Base-by-base conservation (phyloP, 2,888 invertebrate genomes). In the Villa cingulata region DNA sequence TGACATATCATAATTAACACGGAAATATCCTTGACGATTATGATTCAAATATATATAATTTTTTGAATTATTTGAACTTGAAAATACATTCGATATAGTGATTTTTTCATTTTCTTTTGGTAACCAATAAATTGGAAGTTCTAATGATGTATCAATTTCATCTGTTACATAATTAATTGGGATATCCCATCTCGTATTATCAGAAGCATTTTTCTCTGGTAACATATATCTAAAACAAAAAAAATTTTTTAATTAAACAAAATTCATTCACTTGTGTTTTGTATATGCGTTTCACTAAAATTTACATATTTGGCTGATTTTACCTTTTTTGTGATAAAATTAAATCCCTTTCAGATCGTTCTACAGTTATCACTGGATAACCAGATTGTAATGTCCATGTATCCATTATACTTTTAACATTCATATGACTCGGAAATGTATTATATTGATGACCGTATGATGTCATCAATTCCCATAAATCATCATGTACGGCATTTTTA, bases 351-450 rank as follows among this genome's bases (percentile, higher is more conserved):
- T 59, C 63, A 53, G 73, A 69, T 16, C 76, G 68, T 20, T 61
- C 62, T 1, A 75, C 75, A 19, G 70, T 74, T 2, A 84, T 63
- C 1, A 82, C 74, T 0, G 84, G 84, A 63, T 77, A 83, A 3
- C 83, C 83, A 14, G 79, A 72, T 57, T 81, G 77, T 4, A 72
- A 62, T 1, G 78, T 79, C 83, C 83, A 83, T 1, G 77, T 73
- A 56, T 77, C 74, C 82, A 83, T 82, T 12, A 83, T 73, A 44
- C 69, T 63, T 56, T 74, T 74, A 37, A 80, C 70, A 6, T 71
- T 70, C 48, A 75, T 57, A 23, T 69, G 61, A 14, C 58, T 51
- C 5, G 68, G 63, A 42, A 74, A 54, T 1, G 66, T 66, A 12
- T 61, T 60, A 43, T 63, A 62, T 6, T 60, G 58, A 44, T 72